Evolutionary conservation across 1,140 invertebrate species (phyloP), one percentile per base, ranked within the genome.

Genomic region (Sogatella furcifera): DNA sequence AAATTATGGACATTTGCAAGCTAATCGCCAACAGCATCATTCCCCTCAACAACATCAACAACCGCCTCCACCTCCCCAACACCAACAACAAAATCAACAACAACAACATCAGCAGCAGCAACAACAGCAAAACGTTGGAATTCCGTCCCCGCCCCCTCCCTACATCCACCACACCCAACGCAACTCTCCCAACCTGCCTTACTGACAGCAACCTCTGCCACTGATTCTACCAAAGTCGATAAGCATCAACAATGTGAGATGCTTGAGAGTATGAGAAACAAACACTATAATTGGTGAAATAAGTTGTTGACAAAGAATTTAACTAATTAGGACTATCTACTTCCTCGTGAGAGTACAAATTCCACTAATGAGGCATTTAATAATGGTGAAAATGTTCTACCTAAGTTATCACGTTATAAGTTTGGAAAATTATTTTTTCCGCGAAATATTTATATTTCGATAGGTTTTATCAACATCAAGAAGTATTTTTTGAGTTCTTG

Each of bases 211-310:
- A 17, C 58, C 44, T 14, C 6, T 15, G 13, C 49, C 46, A n/a
- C 17, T 31, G 8, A 24, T 53, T 31, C 57, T 63, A 22, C 57
- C 58, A 13, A 63, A 63, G 34, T 63, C 62, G 0, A 60, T 63
- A 42, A 59, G 57, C 31, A 58, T 59, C 14, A 63, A 59, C 44
- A 64, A 61, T 56, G 62, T 60, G 13, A 42, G 62, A 22, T 60
- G 62, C 43, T 55, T 64, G 14, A 53, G 59, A 59, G 59, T 64
- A 60, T 64, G 19, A 57, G 14, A 5, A 44, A 17, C 17, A 8
- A 49, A 49, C 46, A 49, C 11, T 3, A 8, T 1, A 38, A 38
- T 38, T 8, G 34, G 9, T 38, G 34, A 10, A 38, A 13, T 38
- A 6, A 28, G 6, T 28, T 28, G 6, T 28, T 28, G 24, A 28